Evolutionary conservation across 2,113 vertebrate species (phyloP), one percentile per base, ranked within the genome.

Genomic region (Rhizomys pruinosus): DNA sequence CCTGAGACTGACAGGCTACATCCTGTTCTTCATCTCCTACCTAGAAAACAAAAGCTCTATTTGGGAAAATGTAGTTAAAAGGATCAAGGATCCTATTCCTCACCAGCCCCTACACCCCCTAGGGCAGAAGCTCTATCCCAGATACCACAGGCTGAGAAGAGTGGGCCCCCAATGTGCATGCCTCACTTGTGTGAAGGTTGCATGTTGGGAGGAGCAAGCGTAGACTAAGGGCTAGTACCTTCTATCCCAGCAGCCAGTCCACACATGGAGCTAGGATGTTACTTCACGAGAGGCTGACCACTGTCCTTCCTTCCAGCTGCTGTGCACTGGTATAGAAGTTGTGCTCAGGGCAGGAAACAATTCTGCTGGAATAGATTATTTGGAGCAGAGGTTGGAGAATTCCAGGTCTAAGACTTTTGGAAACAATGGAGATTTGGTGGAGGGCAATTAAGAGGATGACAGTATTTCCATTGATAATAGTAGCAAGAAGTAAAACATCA

Each of bases 391-490:
- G 11, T 80, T 64, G 20, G 84, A 64, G 64, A 92, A 95, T 94
- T 95, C 89, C 39, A 92, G 78, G 69, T 81, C 81, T 90, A 87
- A 82, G 68, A 64, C 25, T 88, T n/a, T 91, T 69, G 69, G 74
- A 81, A 95, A 90, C 71, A 95, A 90, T 39, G n/a, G 42, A n/a
- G 23, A 90, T 74, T n/a, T 90, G 59, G 34, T 71, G 7, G 64
- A 90, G 88, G 72, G 32, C 59, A 93, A 89, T 96, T 93, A 90
- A 81, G 57, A 96, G 37, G 39, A 16, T 44, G n/a, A 57, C 92
- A 52, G 90, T 81, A 91, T 64, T 17, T 84, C 25, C 47, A 22
- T 0, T 0, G 9, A 76, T 66, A 94, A 85, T 22, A 59, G 78
- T 47, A 76, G 29, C 63, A 90, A 92, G 57, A 82, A 74, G 85